A percentile compares a stretch with the other conserved stretches of the same genome.
phyloP scores from a whole-genome alignment of 2,888 invertebrate genomes.

The Melitaea athalia region DNA sequence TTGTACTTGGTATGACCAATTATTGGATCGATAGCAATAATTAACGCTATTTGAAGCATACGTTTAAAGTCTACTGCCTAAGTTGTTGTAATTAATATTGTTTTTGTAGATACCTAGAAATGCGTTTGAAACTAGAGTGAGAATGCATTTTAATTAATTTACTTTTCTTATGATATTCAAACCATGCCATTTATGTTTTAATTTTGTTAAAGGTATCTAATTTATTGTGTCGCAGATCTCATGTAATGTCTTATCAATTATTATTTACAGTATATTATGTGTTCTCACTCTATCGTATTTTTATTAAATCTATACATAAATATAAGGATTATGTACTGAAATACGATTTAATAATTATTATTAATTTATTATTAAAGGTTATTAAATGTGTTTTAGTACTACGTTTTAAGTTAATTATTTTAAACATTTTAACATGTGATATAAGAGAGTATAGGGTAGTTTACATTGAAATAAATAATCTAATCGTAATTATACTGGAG shows the following conservation, averaged over 20 bases:
- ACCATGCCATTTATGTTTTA: no score
- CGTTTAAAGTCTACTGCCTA: conserved; percentile 17
- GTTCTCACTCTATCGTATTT: conserved; percentile 1
- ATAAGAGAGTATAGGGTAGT: conserved; percentile 51
- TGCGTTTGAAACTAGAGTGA: background rate
- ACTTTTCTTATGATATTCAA: background rate
- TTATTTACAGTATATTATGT: background rate
- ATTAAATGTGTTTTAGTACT: conserved; percentile 12
- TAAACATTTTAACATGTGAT: conserved; percentile 53
- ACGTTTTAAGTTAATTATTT: conserved; percentile 2
- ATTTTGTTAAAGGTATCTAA: background rate
- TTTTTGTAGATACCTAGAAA: background rate
- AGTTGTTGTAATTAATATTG: conserved; percentile 16
- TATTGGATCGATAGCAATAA: conserved; percentile 2
- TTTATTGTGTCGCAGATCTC: background rate
- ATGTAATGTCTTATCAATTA: background rate
- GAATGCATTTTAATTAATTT: background rate
- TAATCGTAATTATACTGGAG: conserved; percentile 43
- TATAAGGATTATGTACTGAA: conserved; percentile 3
- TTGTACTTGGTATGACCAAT: background rate
- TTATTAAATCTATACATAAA: background rate
- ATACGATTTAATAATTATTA: background rate
- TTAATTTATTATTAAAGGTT: background rate
- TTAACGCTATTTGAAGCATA: background rate
- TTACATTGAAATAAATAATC: conserved; percentile 56